Evolutionary conservation across 2,113 vertebrate species (phyloP), one percentile per base, ranked within the genome.

Genomic region (Vulpes vulpes): DNA sequence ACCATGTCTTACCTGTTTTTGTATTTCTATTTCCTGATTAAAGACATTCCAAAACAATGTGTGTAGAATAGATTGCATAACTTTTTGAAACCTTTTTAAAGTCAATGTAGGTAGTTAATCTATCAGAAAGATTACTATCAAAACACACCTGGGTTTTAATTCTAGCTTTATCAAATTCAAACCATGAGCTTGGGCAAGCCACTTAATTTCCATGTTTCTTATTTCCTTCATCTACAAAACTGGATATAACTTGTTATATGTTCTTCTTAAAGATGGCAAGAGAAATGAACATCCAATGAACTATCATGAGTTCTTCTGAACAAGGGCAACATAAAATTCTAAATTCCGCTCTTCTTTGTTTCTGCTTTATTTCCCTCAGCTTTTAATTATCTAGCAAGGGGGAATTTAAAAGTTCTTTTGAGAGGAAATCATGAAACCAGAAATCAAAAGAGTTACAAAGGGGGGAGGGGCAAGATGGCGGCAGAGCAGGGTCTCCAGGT

Each of bases 371-470:
- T 76, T 96, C 93, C 17, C 11, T 89, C 73, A 83, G n/a, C 30
- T 80, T 67, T 51, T 60, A 74, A 86, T 89, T 76, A 87, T 38
- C 20, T 83, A 87, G 11, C 62, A 30, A 82, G 49, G 49, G 51
- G 5, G 53, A 9, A 0, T 27, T 3, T 74, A 62, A n/a, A 96
- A 97, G 62, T 83, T 93, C 55, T 92, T 79, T 94, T 82, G 55
- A 97, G 16, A 97, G 80, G 81, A 98, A 98, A 92, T 93, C 27
- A 86, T 84, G 12, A 86, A 92, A 62, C 76, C 5, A 73, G 22
- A 97, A 91, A 96, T 96, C 65, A 83, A 97, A 97, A n/a, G n/a
- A n/a, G n/a, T n/a, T n/a, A n/a, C n/a, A n/a, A n/a, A n/a, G n/a
- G n/a, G n/a, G n/a, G n/a, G n/a, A n/a, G n/a, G n/a, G n/a, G n/a